A percentile compares a stretch with the other conserved stretches of the same genome.
These are phyloP conservation scores for Pyrgilauda ruficollis DNA, from an alignment of 2,113 vertebrate species.

Conservation along the genomic window DNA sequence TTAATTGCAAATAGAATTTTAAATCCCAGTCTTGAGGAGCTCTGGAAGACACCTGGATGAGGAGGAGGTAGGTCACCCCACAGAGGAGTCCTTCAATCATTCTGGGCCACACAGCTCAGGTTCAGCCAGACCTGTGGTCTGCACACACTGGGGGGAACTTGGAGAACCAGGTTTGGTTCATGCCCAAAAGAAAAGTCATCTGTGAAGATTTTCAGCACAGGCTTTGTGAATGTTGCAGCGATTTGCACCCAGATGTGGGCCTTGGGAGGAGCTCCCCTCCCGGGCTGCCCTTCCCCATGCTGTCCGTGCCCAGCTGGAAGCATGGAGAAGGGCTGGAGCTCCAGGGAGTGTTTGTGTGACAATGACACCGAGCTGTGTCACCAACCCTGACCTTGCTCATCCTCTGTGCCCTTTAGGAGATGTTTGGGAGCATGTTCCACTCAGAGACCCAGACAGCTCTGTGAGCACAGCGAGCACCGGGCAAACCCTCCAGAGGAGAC, in stretches of 20 bases:
- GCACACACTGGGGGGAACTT: not conserved
- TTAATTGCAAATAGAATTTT: not conserved
- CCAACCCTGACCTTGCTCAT: not conserved
- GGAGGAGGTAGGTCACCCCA: not conserved
- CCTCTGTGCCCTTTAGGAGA: constrained; percentile 65
- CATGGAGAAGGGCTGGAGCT: not conserved
- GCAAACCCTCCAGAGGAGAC: not conserved
- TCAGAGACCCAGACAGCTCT: constrained; percentile 76
- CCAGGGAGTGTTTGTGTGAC: not conserved
- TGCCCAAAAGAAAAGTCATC: accelerated
- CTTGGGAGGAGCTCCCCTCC: not conserved
- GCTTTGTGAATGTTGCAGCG: not conserved
- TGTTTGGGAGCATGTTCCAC: constrained; percentile 83
- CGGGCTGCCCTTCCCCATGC: not conserved
- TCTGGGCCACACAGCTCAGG: not conserved
- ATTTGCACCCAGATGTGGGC: not conserved
- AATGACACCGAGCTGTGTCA: not conserved
- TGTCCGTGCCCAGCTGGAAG: not conserved
- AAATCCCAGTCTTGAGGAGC: not conserved
- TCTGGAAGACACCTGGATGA: not conserved
- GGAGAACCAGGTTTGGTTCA: not conserved
- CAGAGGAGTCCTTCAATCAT: not conserved
- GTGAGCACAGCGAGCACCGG: constrained; percentile 21
- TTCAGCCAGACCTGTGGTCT: not conserved
- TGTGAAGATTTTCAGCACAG: not conserved